Evolutionary conservation across 2,113 vertebrate species (phyloP), one percentile per base, ranked within the genome.

Genomic region (Lophochroa leadbeateri): DNA sequence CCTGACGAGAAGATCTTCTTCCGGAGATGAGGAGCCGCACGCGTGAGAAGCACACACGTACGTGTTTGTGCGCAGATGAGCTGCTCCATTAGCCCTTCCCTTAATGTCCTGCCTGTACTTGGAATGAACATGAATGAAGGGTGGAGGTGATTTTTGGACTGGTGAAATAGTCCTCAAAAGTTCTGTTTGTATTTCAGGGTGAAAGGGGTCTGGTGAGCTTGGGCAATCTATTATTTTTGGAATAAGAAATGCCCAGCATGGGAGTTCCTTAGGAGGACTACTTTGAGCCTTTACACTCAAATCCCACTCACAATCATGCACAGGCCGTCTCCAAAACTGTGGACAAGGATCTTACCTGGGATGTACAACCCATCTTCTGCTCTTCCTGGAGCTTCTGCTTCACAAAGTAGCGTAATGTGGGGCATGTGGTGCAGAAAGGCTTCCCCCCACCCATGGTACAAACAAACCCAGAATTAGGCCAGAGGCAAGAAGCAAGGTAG

Each of bases 1-100:
- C 98, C 97, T 98, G 97, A 97, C 58, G 91, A 97, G 95, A 97
- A 91, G 94, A 98, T 97, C 96, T 82, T 94, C 97, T 98, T 98
- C 96, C 97, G 94, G 90, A 97, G 96, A 97, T 97, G 96, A 89
- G 95, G 83, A 92, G 82, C 81, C 6, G 11, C 95, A 75, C 19
- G 3, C 75, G 90, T 88, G 92, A 90, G 94, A 68, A 69, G 83
- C 94, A 44, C 71, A 52, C 60, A 37, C 4, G 0, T 52, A 64
- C 3, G n/a, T 81, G 82, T 94, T 91, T 58, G 71, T 27, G 78
- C 4, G 13, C 83, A 46, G 82, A 70, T 44, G 75, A 77, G 68
- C 60, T 31, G 2, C 52, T 83, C 69, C 76, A 55, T 74, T n/a
- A 82, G 76, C 47, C 52, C 61, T 92, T 86, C 76, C 86, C 46